Conservation (phyloP, 1,140 invertebrate genomes). For the Platorchestia sp. region DNA sequence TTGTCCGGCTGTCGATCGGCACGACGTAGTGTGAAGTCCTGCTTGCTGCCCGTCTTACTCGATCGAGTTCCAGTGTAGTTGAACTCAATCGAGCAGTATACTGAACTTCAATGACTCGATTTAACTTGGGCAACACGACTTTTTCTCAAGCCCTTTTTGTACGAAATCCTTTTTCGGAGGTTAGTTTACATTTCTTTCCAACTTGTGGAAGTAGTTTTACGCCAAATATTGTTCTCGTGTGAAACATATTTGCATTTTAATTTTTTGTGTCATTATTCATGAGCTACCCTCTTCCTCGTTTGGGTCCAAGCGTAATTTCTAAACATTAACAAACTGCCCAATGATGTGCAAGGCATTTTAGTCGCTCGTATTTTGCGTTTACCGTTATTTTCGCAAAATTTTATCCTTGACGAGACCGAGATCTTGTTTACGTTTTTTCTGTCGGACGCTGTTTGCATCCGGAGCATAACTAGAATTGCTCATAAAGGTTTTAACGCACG, state of each 20-base stretch:
- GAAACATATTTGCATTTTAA: background rate
- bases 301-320: background rate
- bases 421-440: background rate
- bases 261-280: background rate
- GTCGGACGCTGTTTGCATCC: background rate
- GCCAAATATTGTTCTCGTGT: no score
- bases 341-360: background rate
- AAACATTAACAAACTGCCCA: background rate
- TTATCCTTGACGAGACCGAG: background rate
- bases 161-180: background rate
- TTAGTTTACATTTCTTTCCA: no score
- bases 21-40: background rate
- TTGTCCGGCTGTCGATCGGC: background rate
- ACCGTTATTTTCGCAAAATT: background rate
- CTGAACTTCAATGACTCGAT: conserved; percentile 19
- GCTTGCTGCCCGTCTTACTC: background rate
- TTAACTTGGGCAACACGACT: background rate
- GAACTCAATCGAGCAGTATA: no score
- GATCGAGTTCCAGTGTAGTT: background rate
- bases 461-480: background rate
- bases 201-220: no score
- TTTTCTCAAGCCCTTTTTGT: background rate
- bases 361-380: background rate
- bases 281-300: background rate
- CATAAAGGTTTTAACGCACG: background rate